Base-by-base conservation (phyloP, 2,113 vertebrate species). In the Coturnix japonica region DNA sequence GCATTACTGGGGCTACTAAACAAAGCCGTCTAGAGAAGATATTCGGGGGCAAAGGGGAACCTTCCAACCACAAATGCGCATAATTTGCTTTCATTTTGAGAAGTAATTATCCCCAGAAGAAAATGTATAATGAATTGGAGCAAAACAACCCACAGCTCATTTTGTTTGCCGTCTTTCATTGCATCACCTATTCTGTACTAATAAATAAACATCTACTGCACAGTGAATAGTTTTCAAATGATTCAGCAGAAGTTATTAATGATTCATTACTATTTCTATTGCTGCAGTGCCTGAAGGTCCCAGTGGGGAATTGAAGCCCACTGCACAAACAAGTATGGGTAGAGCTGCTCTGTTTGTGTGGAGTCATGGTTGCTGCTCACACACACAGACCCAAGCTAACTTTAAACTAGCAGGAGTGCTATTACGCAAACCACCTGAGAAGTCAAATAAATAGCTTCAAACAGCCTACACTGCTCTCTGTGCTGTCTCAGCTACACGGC, bases 221-320 rank as follows among this genome's bases (percentile, higher is more conserved):
- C 43, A 67, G 84, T 71, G 41, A 85, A 85, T 61, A 85, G 65
- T 82, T 94, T 94, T 93, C 67, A 91, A 83, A 77, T 60, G 46
- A 92, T 93, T 91, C 87, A 67, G 81, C 67, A 85, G 67, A 77
- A 89, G 39, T 82, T 92, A 87, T 95, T 91, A 90, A 90, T 89
- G 94, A 84, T 91, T 93, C 70, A 77, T 93, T 67, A 77, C 76
- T 85, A 82, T 89, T 85, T 87, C 64, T 94, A 57, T 82, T 78
- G 61, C 88, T 88, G 79, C 60, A 71, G 35, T 53, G 75, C 54
- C 75, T 83, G 67, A 67, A 87, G 47, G 61, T 51, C 78, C 72
- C 81, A 35, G 4, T 57, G 64, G 84, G 81, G 64, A 89, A 67
- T 4, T 91, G 81, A 92, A 91, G 56, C 28, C 49, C 80, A 85